Percentiles rank a stretch among this genome's conserved stretches.
phyloP scores from a whole-genome alignment of 35 echinoderm and acorn worm species.

The Heliocidaris erythrogramma region DNA sequence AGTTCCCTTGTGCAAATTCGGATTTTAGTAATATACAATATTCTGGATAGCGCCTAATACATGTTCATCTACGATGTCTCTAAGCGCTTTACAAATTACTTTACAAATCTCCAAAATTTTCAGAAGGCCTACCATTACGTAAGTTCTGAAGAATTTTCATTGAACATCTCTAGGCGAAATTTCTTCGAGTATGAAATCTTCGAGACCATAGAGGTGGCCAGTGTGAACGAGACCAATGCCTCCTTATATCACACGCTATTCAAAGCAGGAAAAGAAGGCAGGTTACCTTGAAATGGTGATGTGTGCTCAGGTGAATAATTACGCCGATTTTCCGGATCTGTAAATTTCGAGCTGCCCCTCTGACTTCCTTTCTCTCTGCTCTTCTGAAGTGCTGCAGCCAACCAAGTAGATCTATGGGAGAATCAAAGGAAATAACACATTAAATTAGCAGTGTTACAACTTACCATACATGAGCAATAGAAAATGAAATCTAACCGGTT shows the following conservation, averaged over 20 bases:
- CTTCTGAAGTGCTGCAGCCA: background rate
- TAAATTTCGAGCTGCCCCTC: background rate
- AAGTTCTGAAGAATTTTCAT: too few relatives aligned
- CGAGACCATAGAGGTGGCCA: background rate
- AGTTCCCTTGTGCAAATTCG: too few relatives aligned
- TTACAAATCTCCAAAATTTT: too few relatives aligned
- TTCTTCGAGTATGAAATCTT: too few relatives aligned
- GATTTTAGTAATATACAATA: too few relatives aligned
- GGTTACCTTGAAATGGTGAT: background rate
- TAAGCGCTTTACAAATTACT: too few relatives aligned
- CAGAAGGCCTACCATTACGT: too few relatives aligned
- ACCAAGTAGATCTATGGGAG: background rate
- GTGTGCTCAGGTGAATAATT: slow-evolving; percentile 10
- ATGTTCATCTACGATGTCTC: too few relatives aligned
- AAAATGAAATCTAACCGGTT: background rate
- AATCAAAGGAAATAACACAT: background rate
- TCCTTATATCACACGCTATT: background rate
- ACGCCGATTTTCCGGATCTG: background rate
- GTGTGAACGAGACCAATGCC: background rate
- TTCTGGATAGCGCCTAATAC: too few relatives aligned
- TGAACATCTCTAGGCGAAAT: too few relatives aligned
- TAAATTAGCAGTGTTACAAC: background rate
- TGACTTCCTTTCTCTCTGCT: background rate
- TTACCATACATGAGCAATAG: background rate
- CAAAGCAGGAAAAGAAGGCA: background rate